Percentiles rank a stretch among this genome's conserved stretches.
Evolutionary conservation across 2,888 invertebrate species (phyloP).

Genomic region (Eristalis pertinax): DNA sequence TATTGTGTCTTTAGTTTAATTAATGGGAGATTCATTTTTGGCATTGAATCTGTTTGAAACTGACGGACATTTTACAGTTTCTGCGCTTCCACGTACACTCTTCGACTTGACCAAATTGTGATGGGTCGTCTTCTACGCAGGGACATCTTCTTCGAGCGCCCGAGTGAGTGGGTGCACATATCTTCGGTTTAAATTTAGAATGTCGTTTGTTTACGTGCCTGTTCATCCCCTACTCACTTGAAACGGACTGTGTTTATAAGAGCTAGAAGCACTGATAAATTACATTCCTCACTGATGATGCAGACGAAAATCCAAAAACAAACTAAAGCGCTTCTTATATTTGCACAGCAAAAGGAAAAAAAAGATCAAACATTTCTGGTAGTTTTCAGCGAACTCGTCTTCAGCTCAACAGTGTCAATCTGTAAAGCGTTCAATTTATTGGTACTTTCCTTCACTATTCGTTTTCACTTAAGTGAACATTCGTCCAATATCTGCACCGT

Average conservation of each 20-base stretch:
- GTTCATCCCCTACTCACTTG: not conserved
- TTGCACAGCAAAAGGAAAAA: not conserved
- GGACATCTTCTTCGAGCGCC: not conserved
- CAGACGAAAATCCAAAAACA: not conserved
- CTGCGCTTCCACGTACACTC: not conserved
- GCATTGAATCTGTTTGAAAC: not conserved
- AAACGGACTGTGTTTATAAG: too few species aligned
- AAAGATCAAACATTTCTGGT: not conserved
- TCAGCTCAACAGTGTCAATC: not conserved
- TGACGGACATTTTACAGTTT: not conserved
- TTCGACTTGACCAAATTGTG: not conserved
- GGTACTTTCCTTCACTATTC: slow-evolving; percentile 74
- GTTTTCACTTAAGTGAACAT: not conserved
- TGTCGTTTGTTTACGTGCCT: not conserved
- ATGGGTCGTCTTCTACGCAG: not conserved
- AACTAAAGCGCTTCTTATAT: not conserved
- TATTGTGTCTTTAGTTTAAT: not conserved
- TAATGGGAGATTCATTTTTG: not conserved
- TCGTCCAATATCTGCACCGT: slow-evolving; percentile 2
- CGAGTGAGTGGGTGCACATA: not conserved
- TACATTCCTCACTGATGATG: not conserved
- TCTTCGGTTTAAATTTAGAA: not conserved
- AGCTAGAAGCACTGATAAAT: too few species aligned
- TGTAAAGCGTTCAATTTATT: not conserved
- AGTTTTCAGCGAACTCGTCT: not conserved